Evolutionary conservation across 2,797 vertebrate genomes (phyloP).

Genomic region (Cyprinella venusta): DNA sequence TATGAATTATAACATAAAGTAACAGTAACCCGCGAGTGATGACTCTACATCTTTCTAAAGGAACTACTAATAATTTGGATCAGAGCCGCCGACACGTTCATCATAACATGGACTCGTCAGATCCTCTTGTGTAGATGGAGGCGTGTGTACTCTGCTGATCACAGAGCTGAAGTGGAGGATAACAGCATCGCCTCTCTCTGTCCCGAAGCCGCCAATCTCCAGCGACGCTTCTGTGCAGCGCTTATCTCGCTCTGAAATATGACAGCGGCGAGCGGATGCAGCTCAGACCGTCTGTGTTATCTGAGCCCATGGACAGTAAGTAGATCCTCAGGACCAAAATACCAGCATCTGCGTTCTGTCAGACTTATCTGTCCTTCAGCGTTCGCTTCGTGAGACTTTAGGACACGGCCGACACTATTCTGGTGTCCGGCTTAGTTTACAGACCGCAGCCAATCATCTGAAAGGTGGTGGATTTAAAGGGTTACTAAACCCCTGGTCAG

Average conservation of each 20-base stretch:
- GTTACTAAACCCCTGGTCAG: too few relatives aligned
- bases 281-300: slow-evolving; percentile 78
- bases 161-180: slow-evolving; percentile 85
- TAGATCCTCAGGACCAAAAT: slow-evolving; percentile 81
- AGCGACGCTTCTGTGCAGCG: slow-evolving; percentile 71
- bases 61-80: too few relatives aligned
- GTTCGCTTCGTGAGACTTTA: slow-evolving; percentile 26
- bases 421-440: not conserved
- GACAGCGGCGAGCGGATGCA: slow-evolving; percentile 60
- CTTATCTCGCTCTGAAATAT: slow-evolving; percentile 76
- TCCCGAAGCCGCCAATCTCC: slow-evolving; percentile 29
- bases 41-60: too few relatives aligned
- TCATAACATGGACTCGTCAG: slow-evolving; percentile 85
- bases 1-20: too few relatives aligned
- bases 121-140: slow-evolving; percentile 79
- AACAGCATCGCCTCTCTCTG: slow-evolving; percentile 81
- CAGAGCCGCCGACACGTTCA: slow-evolving; percentile 30
- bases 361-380: slow-evolving; percentile 73
- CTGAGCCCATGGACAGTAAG: slow-evolving; percentile 77
- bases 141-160: slow-evolving; percentile 82
- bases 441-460: not conserved
- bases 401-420: slow-evolving; percentile 40
- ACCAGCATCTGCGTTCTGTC: slow-evolving; percentile 79
- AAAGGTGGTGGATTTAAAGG: too few relatives aligned
- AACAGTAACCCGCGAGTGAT: too few relatives aligned